Evolutionary conservation across 2,888 invertebrate genomes (phyloP), one percentile per base, ranked within the genome.

Genomic region (Morpho deidamia): DNA sequence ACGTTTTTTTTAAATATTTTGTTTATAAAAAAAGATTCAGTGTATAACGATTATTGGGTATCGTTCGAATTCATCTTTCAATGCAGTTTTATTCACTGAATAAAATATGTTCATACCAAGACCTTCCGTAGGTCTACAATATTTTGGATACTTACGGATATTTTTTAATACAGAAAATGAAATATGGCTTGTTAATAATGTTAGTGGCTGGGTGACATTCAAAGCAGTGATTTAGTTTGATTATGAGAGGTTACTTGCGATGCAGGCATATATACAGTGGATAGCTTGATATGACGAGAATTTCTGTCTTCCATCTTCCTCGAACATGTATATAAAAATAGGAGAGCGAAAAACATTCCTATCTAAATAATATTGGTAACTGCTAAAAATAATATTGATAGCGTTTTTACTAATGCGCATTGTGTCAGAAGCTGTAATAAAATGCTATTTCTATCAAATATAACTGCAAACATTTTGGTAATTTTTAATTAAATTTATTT

Each of bases 191-290:
- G 14, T 51, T 23, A 44, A 34, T 11, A 23, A 43, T 52, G 44
- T 56, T 56, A 56, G 44, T 48, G 9, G 40, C 12, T 14, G 14
- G 40, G 52, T 44, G 51, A 11, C 44, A 32, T 12, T 37, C 9
- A 34, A 55, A 56, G 56, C 56, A 8, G 52, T 55, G 46, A 33
- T 39, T 35, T 49, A 44, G 23, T 33, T 23, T 14, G 42, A 34
- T 53, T 52, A 44, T 42, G 44, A 46, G n/a, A 5, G 40, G 56
- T 55, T 56, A 47, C 14, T 40, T 42, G 37, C 40, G 11, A 49
- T 53, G 53, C 52, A 58, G 54, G 58, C 54, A 41, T 53, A 51
- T 53, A 48, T 53, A 53, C 46, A 59, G 55, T 56, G 61, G 46
- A 52, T 14, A 39, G 32, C 48, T 40, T 44, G n/a, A 11, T 40